Conservation (phyloP, 2,797 vertebrate genomes). For the Enteromius unitaeniatus region DNA sequence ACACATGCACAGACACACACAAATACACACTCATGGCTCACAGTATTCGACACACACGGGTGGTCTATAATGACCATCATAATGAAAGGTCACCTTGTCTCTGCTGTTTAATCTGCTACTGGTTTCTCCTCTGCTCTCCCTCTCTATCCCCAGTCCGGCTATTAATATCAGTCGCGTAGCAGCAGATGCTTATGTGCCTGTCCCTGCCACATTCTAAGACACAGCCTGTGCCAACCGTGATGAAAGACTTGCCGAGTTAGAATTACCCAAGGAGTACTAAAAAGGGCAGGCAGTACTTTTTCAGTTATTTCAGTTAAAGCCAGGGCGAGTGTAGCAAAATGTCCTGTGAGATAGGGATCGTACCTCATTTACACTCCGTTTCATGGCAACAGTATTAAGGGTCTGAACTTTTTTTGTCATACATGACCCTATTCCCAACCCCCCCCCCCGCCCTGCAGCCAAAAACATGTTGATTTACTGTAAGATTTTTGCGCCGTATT, state of each 20-base stretch:
- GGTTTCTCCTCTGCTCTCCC: slow-evolving; percentile 23
- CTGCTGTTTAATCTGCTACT: slow-evolving; percentile 49
- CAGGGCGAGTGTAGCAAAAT: slow-evolving; percentile 31
- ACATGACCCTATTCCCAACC: not conserved
- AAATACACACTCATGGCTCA: slow-evolving; percentile 2
- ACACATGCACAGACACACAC: not conserved
- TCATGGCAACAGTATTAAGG: not conserved
- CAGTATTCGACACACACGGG: slow-evolving; percentile 28
- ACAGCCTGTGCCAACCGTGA: slow-evolving; percentile 39
- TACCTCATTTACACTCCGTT: slow-evolving; percentile 12
- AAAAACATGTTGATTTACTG: not conserved
- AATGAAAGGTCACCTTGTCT: slow-evolving; percentile 62
- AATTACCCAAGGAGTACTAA: slow-evolving; percentile 39
- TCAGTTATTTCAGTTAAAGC: slow-evolving; percentile 48
- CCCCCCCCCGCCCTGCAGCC: no score
- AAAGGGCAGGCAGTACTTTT: slow-evolving; percentile 36
- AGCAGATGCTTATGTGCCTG: slow-evolving; percentile 20
- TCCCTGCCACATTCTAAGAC: slow-evolving; percentile 32
- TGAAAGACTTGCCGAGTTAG: slow-evolving; percentile 34
- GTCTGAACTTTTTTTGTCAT: not conserved
- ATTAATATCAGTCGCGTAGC: slow-evolving; percentile 32
- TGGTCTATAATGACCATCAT: slow-evolving; percentile 51
- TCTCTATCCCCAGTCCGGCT: slow-evolving; percentile 24
- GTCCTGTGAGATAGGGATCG: slow-evolving; percentile 5
- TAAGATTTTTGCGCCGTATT: not conserved